These are phyloP conservation scores for Gulo gulo DNA, from an alignment of 2,113 vertebrate genomes.

Conservation along the genomic window DNA sequence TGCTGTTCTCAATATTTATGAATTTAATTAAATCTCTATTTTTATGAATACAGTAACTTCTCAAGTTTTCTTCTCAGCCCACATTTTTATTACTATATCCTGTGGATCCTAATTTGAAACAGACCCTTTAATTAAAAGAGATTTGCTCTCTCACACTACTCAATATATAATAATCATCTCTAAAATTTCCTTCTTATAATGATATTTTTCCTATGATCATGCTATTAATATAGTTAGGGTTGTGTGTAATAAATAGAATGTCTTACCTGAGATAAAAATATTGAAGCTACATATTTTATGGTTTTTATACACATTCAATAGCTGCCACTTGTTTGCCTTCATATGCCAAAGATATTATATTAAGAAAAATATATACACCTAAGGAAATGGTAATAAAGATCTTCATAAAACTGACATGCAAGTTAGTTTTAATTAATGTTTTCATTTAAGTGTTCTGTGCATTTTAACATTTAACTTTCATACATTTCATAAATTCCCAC, in stretches of 20 bases:
- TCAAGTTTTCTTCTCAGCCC: conserved; percentile 38
- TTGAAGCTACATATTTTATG: not conserved
- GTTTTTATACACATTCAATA: not conserved
- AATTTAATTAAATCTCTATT: conserved; percentile 61
- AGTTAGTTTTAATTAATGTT: conserved; percentile 48
- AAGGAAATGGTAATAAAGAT: not conserved
- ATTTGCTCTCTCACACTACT: not conserved
- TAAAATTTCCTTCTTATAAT: not conserved
- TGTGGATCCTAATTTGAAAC: conserved; percentile 37
- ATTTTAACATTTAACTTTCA: not conserved
- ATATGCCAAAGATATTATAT: not conserved
- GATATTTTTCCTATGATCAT: conserved; percentile 2
- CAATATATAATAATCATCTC: not conserved
- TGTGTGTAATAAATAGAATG: not conserved
- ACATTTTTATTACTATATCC: conserved; percentile 19
- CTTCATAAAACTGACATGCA: conserved; percentile 37
- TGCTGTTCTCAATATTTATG: conserved; percentile 31
- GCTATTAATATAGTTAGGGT: not conserved
- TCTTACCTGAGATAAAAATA: not conserved
- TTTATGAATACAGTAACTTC: conserved; percentile 40
- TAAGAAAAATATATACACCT: fast-evolving
- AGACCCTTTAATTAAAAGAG: conserved; percentile 53
- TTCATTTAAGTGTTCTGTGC: not conserved
- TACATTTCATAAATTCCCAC: conserved; percentile 39
- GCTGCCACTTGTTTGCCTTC: not conserved